Evolutionary conservation across 2,888 invertebrate species (phyloP).

Genomic region (Synanthedon vespiformis): DNA sequence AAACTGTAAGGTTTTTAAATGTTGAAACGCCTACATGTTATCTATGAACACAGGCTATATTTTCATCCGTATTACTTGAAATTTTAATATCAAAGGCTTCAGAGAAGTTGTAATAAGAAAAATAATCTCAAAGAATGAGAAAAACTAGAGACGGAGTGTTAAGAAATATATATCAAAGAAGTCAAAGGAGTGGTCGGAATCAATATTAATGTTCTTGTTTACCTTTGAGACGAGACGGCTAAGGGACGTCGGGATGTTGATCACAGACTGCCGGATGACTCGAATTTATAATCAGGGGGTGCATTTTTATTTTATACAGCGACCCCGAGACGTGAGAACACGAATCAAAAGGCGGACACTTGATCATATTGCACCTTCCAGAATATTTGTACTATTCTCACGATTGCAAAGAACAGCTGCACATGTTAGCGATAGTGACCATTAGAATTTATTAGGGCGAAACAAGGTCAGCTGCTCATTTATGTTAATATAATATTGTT

Average conservation of each 20-base stretch:
- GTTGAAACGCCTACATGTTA: no score
- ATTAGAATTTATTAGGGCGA: constrained; percentile 61
- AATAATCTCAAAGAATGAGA: constrained; percentile 42
- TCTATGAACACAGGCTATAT: no score
- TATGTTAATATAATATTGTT: constrained; percentile 39
- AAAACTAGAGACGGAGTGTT: constrained; percentile 36
- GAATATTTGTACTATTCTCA: constrained; percentile 42
- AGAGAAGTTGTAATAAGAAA: constrained; percentile 14
- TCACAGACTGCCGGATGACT: constrained; percentile 45
- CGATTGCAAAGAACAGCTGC: constrained; percentile 49
- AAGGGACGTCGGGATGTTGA: constrained; percentile 32
- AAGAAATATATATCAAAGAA: constrained; percentile 48
- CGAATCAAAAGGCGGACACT: constrained; percentile 58
- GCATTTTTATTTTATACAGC: constrained; percentile 31
- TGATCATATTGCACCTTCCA: constrained; percentile 58
- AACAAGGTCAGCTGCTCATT: constrained; percentile 49
- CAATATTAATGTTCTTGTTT: constrained; percentile 66
- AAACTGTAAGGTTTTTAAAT: no score
- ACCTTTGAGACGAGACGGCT: constrained; percentile 44
- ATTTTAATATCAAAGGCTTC: constrained; percentile 16
- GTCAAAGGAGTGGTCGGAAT: constrained; percentile 53
- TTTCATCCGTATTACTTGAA: no score
- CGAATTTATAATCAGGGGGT: constrained; percentile 61
- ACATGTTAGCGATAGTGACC: constrained; percentile 37
- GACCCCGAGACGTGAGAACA: constrained; percentile 50